These are phyloP conservation scores for Caradrina clavipalpis DNA, from an alignment of 2,888 invertebrate species.

Conservation along the genomic window DNA sequence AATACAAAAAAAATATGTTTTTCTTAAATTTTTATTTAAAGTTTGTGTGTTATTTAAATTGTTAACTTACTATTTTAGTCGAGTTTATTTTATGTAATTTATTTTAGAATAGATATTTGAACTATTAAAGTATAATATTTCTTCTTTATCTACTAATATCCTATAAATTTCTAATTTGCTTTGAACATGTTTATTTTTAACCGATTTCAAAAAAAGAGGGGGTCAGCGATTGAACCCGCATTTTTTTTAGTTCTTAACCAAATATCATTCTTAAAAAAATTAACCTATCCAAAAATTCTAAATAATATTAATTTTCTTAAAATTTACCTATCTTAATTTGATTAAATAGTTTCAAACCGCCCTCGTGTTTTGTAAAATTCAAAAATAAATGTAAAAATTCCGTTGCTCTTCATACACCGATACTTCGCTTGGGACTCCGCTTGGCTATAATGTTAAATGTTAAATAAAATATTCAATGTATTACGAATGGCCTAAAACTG, in stretches of 20 bases:
- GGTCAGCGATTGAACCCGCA: too few species aligned
- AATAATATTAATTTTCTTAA: too few species aligned
- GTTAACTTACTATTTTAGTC: not conserved
- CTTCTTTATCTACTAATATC: not conserved
- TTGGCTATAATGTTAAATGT: slow-evolving; percentile 73
- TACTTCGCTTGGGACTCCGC: slow-evolving; percentile 72
- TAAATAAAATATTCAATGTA: slow-evolving; percentile 65
- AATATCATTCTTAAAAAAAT: too few species aligned
- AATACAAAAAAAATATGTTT: too few species aligned
- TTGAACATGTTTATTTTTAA: too few species aligned
- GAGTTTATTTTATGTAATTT: not conserved
- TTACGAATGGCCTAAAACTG: slow-evolving; percentile 63
- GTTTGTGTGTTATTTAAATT: not conserved
- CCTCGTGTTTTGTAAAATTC: slow-evolving; percentile 52
- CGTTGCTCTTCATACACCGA: slow-evolving; percentile 63
- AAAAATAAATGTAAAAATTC: slow-evolving; percentile 41
- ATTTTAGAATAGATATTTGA: not conserved
- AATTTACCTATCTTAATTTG: too few species aligned
- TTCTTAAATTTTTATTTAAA: not conserved
- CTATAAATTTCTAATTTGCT: too few species aligned
- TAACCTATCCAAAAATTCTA: too few species aligned
- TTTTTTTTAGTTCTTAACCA: too few species aligned
- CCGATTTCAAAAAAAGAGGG: too few species aligned
- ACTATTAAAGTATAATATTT: not conserved
- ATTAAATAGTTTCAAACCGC: too few species aligned